Base-by-base conservation (phyloP, 2,113 vertebrate genomes). In the Catharus minimus region DNA sequence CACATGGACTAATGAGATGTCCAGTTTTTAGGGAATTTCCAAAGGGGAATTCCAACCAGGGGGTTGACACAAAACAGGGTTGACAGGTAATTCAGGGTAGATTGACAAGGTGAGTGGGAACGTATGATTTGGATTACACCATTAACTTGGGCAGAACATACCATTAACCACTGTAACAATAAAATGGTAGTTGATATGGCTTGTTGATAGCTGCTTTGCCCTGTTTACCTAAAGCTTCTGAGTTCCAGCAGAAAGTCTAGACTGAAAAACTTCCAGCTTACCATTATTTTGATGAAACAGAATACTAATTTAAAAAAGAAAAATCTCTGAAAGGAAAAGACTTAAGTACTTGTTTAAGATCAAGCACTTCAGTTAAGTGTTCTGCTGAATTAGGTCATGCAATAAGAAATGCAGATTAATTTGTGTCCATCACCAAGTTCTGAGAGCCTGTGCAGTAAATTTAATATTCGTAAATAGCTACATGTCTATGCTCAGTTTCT, bases 391-490 rank as follows among this genome's bases (percentile, higher is more conserved):
- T 55, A 61, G 13, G 17, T 38, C 16, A 30, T 56, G 55, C 23
- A 91, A 17, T 53, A 68, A 92, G 62, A 89, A 94, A 75, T 20
- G 43, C 22, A 68, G 39, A 58, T 67, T 33, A 74, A 47, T 17
- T 72, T 33, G 13, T 65, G 27, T 86, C 47, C 43, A 1, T 72
- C 41, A 75, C 20, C 16, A 57, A 26, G 24, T 58, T 33, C 61
- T 82, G 67, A 33, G 33, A 72, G 44, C 76, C 58, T 79, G 15
- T 23, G 56, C 67, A 95, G 52, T 86, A 83, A 86, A 91, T 93
- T 82, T 96, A 89, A 90, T 92, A 60, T 93, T 90, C 86, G 93
- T 87, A 93, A 86, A 96, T 66, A 96, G 86, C 93, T 41, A 72
- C 47, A 91, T 24, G 47, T 53, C 89, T 95, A 12, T 89, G 64